Percentiles rank a stretch among this genome's conserved stretches.
Evolutionary conservation across 2,888 invertebrate genomes (phyloP).

Genomic region (Stenoptilia bipunctidactyla): DNA sequence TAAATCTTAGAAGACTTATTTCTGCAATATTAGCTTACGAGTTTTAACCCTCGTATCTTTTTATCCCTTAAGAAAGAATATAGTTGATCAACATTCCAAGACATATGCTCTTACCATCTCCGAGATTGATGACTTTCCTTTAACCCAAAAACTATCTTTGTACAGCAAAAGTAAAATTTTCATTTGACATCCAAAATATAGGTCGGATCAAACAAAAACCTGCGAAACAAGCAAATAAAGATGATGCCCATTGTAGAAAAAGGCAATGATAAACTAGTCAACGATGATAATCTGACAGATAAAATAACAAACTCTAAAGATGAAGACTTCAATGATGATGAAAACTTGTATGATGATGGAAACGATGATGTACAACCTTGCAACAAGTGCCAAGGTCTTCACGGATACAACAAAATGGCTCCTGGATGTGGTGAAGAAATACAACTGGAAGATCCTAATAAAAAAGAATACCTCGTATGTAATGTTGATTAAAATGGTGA

Average conservation of each 20-base stretch:
- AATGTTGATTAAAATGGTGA: slow-evolving; percentile 8
- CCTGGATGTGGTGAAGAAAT: slow-evolving; percentile 43
- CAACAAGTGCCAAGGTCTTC: slow-evolving; percentile 25
- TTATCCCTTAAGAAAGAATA: no score
- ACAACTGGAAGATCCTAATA: slow-evolving; percentile 49
- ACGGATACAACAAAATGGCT: slow-evolving; percentile 48
- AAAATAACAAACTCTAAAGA: slow-evolving; percentile 9
- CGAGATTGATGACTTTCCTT: no score
- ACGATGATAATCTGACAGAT: slow-evolving; percentile 10
- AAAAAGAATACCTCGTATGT: slow-evolving; percentile 52
- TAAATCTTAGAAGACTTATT: no score
- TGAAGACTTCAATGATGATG: slow-evolving; percentile 8
- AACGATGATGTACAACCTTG: slow-evolving; percentile 20
- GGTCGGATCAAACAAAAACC: slow-evolving; percentile 32
- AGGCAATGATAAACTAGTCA: slow-evolving; percentile 15
- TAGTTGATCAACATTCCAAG: no score
- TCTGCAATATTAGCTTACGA: no score
- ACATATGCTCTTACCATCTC: no score
- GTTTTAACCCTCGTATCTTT: no score
- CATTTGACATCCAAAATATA: slow-evolving; percentile 17
- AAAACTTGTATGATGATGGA: slow-evolving; percentile 13
- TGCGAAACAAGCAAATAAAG: slow-evolving; percentile 17
- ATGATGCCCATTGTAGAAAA: neutral
- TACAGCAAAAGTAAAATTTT: no score
- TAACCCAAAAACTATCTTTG: no score